Base-by-base conservation (phyloP, 2,113 vertebrate species). In the Trematomus loennbergii region DNA sequence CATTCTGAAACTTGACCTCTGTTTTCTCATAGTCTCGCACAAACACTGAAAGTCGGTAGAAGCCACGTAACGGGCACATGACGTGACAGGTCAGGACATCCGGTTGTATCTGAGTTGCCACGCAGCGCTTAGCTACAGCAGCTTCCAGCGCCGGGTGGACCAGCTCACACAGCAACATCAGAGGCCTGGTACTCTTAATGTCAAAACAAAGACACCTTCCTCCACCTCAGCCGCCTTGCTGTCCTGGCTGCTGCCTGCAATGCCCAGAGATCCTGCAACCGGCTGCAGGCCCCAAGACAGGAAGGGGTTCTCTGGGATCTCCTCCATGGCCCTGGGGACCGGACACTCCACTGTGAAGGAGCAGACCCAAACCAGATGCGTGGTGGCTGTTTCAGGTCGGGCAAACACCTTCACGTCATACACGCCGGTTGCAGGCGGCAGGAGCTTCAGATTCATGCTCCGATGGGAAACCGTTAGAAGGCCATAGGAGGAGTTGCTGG, bases 391-490 rank as follows among this genome's bases (percentile, higher is more conserved):
- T 0, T 93, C 86, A 0, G 85, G 88, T 10, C 94, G 89, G 0
- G 95, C 95, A 0, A 96, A 97, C 78, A 96, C 88, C 90, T 95
- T 95, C 16, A 97, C 89, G 22, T 96, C 93, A 0, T 96, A 97
- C 4, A 86, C 77, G 9, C 95, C 95, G 6, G 79, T 12, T 0
- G 87, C 6, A 0, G 95, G 94, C 0, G 95, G 95, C 36, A 93
- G 89, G 18, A 96, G 88, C 72, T 92, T 84, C 22, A 96, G 88
- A 75, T 89, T 94, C 96, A 95, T 90, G 54, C 81, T 90, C 1
- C 84, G 87, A 46, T 89, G 81, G 0, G 92, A 91, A 66, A 95
- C 83, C 0, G 63, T 94, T 25, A 96, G 84, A 72, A 96, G 89
- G 40, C 95, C 94, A 0, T 53, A 87, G 12, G 94, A 93, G 18